A percentile compares a stretch with the other conserved stretches of the same genome.
phyloP scores from a whole-genome alignment of 2,888 invertebrate species.

The Rhamphomyia laevipes region DNA sequence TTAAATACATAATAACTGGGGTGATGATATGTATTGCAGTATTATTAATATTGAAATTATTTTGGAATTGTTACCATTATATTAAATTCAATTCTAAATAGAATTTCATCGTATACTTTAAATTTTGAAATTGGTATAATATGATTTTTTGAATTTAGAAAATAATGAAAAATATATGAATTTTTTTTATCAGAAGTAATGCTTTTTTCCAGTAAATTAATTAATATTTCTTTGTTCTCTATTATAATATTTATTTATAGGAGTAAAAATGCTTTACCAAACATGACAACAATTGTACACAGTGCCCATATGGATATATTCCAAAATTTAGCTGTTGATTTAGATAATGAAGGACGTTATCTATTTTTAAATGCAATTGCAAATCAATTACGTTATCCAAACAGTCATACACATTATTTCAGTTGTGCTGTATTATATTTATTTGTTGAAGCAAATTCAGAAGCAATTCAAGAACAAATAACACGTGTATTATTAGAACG shows the following conservation, averaged over 20 bases:
- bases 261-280: conserved; percentile 82
- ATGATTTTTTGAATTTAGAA: background rate
- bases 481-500: conserved; percentile 92
- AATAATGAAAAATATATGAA: background rate
- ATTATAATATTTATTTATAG: conserved; percentile 38
- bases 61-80: too few species aligned
- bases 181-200: too few species aligned
- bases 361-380: conserved; percentile 97
- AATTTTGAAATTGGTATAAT: background rate
- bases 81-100: too few species aligned
- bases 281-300: conserved; percentile 96
- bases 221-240: too few species aligned
- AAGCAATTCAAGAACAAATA: conserved; percentile 97
- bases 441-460: conserved; percentile 94
- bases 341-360: conserved; percentile 93
- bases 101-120: background rate
- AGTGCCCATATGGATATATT: conserved; percentile 99
- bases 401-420: conserved; percentile 99
- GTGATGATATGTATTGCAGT: too few species aligned
- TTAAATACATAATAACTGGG: too few species aligned
- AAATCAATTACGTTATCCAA: conserved; percentile 97
- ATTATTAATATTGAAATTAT: too few species aligned
- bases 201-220: too few species aligned
- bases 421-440: conserved; percentile 93
- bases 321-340: conserved; percentile 95